Evolutionary conservation across 2,888 invertebrate species (phyloP).

Genomic region (Microplitis deprimator): DNA sequence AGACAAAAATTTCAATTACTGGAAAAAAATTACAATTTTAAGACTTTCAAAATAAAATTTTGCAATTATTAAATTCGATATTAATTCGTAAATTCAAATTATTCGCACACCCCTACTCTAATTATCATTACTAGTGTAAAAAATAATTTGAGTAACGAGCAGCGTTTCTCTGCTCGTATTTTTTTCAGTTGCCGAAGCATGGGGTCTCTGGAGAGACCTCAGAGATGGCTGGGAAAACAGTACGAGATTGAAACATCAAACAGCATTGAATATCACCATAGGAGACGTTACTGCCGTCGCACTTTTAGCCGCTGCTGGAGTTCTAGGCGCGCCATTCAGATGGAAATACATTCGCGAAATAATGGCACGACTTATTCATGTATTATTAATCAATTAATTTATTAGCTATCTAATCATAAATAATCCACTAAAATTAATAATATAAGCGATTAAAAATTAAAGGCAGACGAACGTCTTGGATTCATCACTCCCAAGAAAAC

Average conservation of each 20-base stretch:
- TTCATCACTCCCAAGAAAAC: constrained; percentile 56
- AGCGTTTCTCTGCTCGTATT: constrained; percentile 54
- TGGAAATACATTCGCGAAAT: constrained; percentile 74
- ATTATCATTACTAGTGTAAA: too few relatives aligned
- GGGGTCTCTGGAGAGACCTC: constrained; percentile 74
- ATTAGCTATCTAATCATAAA: neutral
- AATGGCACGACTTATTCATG: constrained; percentile 73
- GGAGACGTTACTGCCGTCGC: constrained; percentile 75
- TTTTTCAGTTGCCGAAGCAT: constrained; percentile 60
- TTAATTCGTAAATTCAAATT: too few relatives aligned
- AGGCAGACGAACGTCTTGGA: constrained; percentile 64
- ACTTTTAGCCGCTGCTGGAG: constrained; percentile 73
- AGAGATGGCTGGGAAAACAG: constrained; percentile 73
- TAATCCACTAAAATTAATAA: neutral
- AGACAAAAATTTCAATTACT: too few relatives aligned
- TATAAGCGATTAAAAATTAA: constrained; percentile 8
- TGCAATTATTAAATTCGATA: too few relatives aligned
- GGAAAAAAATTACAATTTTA: too few relatives aligned
- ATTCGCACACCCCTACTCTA: too few relatives aligned
- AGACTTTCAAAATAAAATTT: too few relatives aligned
- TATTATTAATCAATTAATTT: constrained; percentile 46
- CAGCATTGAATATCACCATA: constrained; percentile 75
- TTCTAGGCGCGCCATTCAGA: constrained; percentile 73
- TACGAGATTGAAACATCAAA: constrained; percentile 74
- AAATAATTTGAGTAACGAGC: constrained; percentile 9